These are phyloP conservation scores for Borostomias antarcticus DNA, from an alignment of 2,797 vertebrate genomes.

Conservation along the genomic window DNA sequence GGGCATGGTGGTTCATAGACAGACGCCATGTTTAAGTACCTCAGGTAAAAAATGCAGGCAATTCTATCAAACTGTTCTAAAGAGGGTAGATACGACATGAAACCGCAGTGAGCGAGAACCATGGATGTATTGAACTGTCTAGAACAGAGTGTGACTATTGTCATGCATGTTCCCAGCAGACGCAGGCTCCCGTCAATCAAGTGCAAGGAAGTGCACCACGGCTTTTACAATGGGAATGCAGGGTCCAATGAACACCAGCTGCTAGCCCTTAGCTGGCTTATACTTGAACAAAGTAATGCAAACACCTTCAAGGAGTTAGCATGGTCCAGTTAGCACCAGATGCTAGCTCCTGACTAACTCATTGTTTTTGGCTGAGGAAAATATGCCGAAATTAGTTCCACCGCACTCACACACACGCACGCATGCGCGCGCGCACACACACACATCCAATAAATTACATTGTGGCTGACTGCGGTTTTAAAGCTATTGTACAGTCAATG, in stretches of 20 bases:
- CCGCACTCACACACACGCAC: conserved; percentile 27
- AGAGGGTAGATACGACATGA: too few relatives aligned
- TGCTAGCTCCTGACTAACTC: conserved; percentile 72
- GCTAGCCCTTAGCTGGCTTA: conserved; percentile 74
- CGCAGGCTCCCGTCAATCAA: conserved; percentile 71
- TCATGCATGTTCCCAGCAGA: conserved; percentile 55
- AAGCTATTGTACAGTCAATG: neutral
- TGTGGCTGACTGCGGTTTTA: neutral
- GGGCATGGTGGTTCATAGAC: conserved; percentile 4
- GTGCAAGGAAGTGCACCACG: conserved; percentile 75
- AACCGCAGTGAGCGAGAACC: too few relatives aligned
- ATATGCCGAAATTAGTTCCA: conserved; percentile 64
- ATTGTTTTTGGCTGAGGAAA: conserved; percentile 67
- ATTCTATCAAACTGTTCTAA: too few relatives aligned
- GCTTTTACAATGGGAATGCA: conserved; percentile 78
- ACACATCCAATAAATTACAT: too few relatives aligned
- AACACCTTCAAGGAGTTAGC: conserved; percentile 73
- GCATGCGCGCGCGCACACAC: neutral
- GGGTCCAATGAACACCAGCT: conserved; percentile 78
- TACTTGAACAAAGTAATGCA: conserved; percentile 59
- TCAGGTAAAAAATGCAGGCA: too few relatives aligned
- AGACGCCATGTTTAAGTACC: too few relatives aligned
- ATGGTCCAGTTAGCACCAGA: conserved; percentile 83
- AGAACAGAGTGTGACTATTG: conserved; percentile 15
- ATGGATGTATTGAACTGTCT: too few relatives aligned